phyloP scores from a whole-genome alignment of 2,113 vertebrate species.

The Ascaphus truei region DNA sequence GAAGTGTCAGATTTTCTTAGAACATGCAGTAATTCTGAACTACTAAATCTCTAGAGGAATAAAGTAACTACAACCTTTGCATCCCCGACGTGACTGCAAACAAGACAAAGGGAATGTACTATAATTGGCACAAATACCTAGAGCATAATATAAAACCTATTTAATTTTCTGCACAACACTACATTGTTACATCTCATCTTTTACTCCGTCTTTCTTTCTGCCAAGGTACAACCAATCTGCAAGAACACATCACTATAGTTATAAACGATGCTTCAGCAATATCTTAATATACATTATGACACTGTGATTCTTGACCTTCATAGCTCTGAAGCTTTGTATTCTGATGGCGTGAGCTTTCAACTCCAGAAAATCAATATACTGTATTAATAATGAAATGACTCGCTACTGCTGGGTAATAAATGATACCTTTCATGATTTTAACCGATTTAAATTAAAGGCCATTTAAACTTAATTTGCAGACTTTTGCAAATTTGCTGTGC shows the following conservation, averaged over 20 bases:
- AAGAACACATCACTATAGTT: neutral
- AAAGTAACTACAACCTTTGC: neutral
- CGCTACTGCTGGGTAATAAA: neutral
- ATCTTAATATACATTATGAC: neutral
- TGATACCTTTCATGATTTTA: neutral
- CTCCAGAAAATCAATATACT: slow-evolving; percentile 12
- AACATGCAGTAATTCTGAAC: neutral
- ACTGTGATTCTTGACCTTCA: neutral
- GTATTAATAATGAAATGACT: slow-evolving; percentile 19
- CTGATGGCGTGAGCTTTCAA: neutral
- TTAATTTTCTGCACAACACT: too few relatives aligned
- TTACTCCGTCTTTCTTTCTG: neutral
- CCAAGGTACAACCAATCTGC: neutral
- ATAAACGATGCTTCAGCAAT: neutral
- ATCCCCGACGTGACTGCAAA: neutral
- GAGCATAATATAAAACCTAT: too few relatives aligned
- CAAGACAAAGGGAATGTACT: neutral
- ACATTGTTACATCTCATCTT: neutral
- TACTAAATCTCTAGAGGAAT: neutral
- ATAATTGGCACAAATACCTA: neutral
- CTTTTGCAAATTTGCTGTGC: neutral
- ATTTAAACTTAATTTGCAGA: neutral
- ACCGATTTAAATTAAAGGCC: neutral
- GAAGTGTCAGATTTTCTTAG: neutral
- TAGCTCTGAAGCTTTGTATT: neutral